phyloP scores from a whole-genome alignment of 2,113 vertebrate genomes.

The Damaliscus lunatus region DNA sequence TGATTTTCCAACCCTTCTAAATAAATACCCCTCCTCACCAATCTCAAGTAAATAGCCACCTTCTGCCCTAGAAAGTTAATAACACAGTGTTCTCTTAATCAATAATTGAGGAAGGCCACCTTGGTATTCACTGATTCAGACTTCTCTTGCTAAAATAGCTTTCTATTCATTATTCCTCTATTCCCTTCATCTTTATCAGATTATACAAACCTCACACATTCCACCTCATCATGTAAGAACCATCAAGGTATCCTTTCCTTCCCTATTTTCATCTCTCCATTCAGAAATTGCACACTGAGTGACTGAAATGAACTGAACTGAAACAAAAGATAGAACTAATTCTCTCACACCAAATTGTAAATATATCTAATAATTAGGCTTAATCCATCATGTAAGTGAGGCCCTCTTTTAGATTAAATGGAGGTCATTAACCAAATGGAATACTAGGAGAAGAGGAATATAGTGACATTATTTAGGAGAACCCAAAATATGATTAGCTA shows the following conservation, averaged over 20 bases:
- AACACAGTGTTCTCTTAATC: background rate
- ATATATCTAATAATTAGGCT: background rate
- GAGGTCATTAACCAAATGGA: background rate
- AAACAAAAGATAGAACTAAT: background rate
- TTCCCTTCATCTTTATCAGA: background rate
- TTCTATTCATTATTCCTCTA: background rate
- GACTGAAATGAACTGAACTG: background rate
- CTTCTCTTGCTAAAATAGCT: background rate
- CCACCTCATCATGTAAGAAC: background rate
- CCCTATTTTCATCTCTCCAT: background rate
- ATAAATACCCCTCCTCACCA: constrained; percentile 15
- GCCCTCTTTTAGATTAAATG: background rate
- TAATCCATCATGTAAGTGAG: background rate
- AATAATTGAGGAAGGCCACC: background rate
- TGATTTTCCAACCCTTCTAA: constrained; percentile 15
- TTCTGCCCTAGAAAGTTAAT: background rate
- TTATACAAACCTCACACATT: background rate
- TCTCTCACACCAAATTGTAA: background rate
- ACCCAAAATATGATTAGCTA: background rate
- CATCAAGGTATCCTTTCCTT: background rate
- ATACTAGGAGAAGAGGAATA: background rate
- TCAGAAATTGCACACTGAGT: background rate
- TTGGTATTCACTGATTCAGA: background rate
- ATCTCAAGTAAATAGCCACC: background rate
- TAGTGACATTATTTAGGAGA: background rate